Evolutionary conservation across 2,888 invertebrate species (phyloP).

Genomic region (Sipunculus nudus): DNA sequence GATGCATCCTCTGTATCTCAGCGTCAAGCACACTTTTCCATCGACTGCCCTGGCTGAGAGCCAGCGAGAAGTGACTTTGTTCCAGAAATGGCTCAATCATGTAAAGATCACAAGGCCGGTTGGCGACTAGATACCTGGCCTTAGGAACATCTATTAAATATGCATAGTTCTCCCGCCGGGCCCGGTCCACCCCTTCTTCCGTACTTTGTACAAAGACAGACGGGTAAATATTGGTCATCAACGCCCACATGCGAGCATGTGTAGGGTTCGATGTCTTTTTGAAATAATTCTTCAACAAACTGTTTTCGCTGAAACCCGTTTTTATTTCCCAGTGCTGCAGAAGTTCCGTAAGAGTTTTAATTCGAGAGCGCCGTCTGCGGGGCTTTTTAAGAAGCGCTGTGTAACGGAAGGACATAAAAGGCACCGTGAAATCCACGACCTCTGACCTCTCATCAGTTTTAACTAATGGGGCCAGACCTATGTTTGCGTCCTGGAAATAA

Average conservation of each 20-base stretch:
- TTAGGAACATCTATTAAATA: conserved; percentile 38
- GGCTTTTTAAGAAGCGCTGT: conserved; percentile 31
- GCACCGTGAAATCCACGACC: conserved; percentile 38
- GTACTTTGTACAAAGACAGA: conserved; percentile 26
- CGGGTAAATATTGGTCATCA: conserved; percentile 32
- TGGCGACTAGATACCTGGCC: conserved; percentile 35
- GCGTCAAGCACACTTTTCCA: conserved; percentile 22
- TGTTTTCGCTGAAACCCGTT: no score
- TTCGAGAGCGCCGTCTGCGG: conserved; percentile 1
- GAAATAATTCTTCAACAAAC: conserved; percentile 7
- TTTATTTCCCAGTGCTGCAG: conserved; percentile 21
- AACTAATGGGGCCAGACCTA: conserved; percentile 36
- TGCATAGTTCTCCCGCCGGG: conserved; percentile 32
- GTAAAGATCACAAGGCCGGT: conserved; percentile 41
- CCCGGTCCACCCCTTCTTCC: conserved; percentile 38
- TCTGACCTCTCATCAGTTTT: conserved; percentile 21
- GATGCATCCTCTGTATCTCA: conserved; percentile 24
- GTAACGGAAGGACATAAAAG: conserved; percentile 36
- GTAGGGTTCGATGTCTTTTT: conserved; percentile 4
- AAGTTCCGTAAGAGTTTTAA: conserved; percentile 25
- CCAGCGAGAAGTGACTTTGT: conserved; percentile 33
- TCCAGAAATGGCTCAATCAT: conserved; percentile 40
- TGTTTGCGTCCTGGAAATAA: conserved; percentile 33
- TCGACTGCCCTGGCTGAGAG: conserved; percentile 22
- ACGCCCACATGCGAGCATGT: conserved; percentile 24